phyloP scores from a whole-genome alignment of 1,140 invertebrate species.

The Orussus abietinus region DNA sequence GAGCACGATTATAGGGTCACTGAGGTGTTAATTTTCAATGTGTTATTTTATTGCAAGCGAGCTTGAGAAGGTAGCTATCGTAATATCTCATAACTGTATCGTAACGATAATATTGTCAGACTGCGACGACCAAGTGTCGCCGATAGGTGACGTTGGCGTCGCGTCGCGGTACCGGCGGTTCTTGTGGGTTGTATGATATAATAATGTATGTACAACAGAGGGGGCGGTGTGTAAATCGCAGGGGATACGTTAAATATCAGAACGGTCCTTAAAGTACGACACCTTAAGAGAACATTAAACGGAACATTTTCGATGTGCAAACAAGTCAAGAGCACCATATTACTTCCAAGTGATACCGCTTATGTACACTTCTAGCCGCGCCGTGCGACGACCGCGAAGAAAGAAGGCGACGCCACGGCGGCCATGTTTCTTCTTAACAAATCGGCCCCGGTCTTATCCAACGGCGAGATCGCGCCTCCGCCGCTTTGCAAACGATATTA shows the following conservation, averaged over 20 bases:
- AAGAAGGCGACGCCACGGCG: constrained; percentile 7
- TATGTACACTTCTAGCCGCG: constrained; percentile 29
- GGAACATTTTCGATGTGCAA: constrained; percentile 37
- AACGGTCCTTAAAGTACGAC: constrained; percentile 25
- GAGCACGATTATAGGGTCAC: too few relatives aligned
- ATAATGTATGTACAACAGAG: constrained; percentile 26
- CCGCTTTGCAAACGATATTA: constrained; percentile 33
- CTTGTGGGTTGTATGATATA: constrained; percentile 23
- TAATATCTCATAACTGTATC: constrained; percentile 39
- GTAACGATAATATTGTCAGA: constrained; percentile 35
- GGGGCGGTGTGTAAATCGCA: constrained; percentile 31
- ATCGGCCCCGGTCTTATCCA: constrained; percentile 11
- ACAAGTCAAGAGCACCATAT: constrained; percentile 39
- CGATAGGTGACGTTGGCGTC: constrained; percentile 17
- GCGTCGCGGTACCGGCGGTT: constrained; percentile 4
- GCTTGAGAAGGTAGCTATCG: constrained; percentile 39
- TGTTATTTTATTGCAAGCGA: constrained; percentile 45
- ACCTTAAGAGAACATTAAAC: constrained; percentile 35
- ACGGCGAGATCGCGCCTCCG: constrained; percentile 22
- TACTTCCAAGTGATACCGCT: constrained; percentile 25
- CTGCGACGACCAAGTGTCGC: constrained; percentile 26
- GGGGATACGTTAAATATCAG: constrained; percentile 29
- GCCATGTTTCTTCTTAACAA: constrained; percentile 9
- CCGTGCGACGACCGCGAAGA: neutral
- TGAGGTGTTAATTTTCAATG: constrained; percentile 38